Conservation (phyloP, 2,797 vertebrate species). For the Carapus acus region DNA sequence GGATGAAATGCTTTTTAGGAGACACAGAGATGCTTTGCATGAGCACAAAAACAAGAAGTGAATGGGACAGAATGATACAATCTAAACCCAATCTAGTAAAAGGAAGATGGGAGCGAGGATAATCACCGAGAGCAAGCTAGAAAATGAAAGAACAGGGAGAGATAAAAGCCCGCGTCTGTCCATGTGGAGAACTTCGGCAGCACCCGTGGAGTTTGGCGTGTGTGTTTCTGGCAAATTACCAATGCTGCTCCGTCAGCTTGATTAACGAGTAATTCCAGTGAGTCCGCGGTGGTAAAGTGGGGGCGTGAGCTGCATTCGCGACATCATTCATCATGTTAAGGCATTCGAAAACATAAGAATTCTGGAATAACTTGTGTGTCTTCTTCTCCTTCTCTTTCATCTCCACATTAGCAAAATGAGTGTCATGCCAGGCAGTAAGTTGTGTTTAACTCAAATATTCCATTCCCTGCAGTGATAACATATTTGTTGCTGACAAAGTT, state of each 20-base stretch:
- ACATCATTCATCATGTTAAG: not conserved
- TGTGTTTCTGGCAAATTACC: no score
- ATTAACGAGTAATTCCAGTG: constrained; percentile 1
- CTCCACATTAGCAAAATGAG: constrained; percentile 22
- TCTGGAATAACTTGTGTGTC: not conserved
- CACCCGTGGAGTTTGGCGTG: no score
- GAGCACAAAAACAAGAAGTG: no score
- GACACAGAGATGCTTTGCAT: no score
- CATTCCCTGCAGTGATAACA: not conserved
- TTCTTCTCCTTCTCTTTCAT: constrained; percentile 3
- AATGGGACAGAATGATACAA: no score
- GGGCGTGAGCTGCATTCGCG: not conserved
- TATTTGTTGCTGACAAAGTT: not conserved
- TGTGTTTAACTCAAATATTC: not conserved
- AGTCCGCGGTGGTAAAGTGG: not conserved
- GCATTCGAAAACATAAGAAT: not conserved
- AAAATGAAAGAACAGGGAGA: no score
- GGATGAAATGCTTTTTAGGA: no score
- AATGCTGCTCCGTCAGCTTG: not conserved
- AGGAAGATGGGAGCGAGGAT: no score
- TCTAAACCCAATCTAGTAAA: no score
- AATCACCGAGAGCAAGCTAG: no score
- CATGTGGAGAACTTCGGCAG: no score
- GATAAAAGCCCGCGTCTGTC: no score
- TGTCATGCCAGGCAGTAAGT: constrained; percentile 54